A percentile compares a stretch with the other conserved stretches of the same genome.
phyloP scores from a whole-genome alignment of 2,888 invertebrate genomes.

The Epinotia brunnichana region DNA sequence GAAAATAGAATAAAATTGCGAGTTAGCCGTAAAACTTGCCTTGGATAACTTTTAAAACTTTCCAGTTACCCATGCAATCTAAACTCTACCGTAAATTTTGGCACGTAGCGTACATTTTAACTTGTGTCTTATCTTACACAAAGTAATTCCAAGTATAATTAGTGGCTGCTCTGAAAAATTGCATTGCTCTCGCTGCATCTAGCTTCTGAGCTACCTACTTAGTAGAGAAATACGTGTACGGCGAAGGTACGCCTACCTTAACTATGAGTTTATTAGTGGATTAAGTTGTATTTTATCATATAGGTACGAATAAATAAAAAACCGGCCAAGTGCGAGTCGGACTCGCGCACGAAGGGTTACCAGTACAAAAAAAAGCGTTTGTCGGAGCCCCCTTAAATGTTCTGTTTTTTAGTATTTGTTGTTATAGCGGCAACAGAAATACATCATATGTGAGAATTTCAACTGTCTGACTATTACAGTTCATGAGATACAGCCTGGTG shows the following conservation, averaged over 20 bases:
- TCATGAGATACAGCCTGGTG: no score
- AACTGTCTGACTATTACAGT: no score
- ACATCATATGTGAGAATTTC: no score
- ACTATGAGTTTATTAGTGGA: conserved; percentile 10
- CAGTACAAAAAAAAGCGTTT: no score
- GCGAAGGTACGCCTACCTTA: conserved; percentile 7
- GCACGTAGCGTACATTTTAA: conserved; percentile 4
- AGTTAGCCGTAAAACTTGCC: conserved; percentile 21
- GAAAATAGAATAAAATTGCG: conserved; percentile 15
- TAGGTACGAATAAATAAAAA: no score
- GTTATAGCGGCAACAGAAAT: no score
- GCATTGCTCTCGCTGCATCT: conserved; percentile 29
- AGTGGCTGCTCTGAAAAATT: conserved; percentile 38
- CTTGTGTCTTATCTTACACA: conserved; percentile 12
- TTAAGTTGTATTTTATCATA: not conserved
- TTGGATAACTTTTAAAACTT: conserved; percentile 32
- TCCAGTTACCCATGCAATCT: not conserved
- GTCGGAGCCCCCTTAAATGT: no score
- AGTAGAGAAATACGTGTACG: conserved; percentile 29
- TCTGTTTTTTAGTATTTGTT: no score
- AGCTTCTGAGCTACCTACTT: conserved; percentile 20
- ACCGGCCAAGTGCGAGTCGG: no score
- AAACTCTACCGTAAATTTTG: conserved; percentile 4
- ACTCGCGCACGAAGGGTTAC: no score
- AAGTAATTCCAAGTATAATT: conserved; percentile 37